Conservation (phyloP, 2,888 invertebrate genomes). For the Rhodophaea formosa region DNA sequence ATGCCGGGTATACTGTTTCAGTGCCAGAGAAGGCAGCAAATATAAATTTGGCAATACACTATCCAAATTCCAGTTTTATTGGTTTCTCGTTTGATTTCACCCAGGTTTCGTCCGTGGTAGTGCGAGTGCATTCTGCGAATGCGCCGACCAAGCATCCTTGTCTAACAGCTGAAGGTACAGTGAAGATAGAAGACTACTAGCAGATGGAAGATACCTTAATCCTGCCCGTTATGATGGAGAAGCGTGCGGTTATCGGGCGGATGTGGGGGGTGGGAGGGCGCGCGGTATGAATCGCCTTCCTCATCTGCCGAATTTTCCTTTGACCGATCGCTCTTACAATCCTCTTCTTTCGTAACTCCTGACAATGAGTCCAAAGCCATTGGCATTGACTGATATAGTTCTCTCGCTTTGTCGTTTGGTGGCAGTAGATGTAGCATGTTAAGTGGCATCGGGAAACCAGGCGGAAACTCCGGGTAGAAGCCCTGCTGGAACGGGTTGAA, state of each 20-base stretch:
- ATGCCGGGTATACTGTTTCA: background rate
- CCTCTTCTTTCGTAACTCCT: slow-evolving; percentile 79
- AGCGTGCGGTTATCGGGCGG: slow-evolving; percentile 84
- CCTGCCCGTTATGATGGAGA: slow-evolving; percentile 90
- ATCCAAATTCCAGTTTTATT: slow-evolving; percentile 55
- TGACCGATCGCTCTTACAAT: slow-evolving; percentile 84
- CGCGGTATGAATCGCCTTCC: slow-evolving; percentile 72
- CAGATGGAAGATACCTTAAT: slow-evolving; percentile 69
- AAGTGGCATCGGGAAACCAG: slow-evolving; percentile 90
- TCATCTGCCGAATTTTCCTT: slow-evolving; percentile 84
- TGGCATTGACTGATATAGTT: slow-evolving; percentile 80
- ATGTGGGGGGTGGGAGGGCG: slow-evolving; percentile 79
- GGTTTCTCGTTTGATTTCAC: slow-evolving; percentile 24
- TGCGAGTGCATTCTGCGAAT: slow-evolving; percentile 21
- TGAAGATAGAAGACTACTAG: slow-evolving; percentile 32
- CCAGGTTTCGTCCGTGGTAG: slow-evolving; percentile 27
- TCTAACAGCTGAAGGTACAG: slow-evolving; percentile 38
- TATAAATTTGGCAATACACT: slow-evolving; percentile 41
- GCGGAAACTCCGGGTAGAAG: slow-evolving; percentile 91
- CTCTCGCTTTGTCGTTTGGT: slow-evolving; percentile 88
- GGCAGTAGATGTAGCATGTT: slow-evolving; percentile 92
- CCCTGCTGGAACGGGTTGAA: slow-evolving; percentile 90
- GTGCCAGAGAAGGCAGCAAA: background rate
- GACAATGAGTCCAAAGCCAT: slow-evolving; percentile 81
- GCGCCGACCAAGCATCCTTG: slow-evolving; percentile 23